Conservation (phyloP, 64 coral and sea anemone genomes). For the Stichodactyla mertensii region DNA sequence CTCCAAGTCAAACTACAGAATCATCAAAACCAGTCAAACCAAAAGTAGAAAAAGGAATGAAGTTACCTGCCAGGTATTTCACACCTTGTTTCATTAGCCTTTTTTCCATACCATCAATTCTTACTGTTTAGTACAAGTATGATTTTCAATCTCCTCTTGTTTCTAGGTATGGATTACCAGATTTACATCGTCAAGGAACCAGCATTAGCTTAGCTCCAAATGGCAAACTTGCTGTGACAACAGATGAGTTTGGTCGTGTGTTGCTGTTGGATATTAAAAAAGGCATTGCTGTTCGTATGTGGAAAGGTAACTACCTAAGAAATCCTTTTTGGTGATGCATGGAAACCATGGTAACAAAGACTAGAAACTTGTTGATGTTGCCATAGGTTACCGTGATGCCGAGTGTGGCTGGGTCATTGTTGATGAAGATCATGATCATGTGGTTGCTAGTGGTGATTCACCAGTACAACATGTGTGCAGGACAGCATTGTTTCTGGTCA, state of each 20-base stretch:
- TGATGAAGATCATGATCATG: constrained; percentile 65
- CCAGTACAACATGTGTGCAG: constrained; percentile 19
- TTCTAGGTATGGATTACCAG: constrained; percentile 80
- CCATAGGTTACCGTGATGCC: constrained; percentile 91
- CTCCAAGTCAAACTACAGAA: constrained; percentile 47
- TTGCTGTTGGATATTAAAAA: constrained; percentile 81
- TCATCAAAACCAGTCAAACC: constrained; percentile 65
- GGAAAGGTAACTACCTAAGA: constrained; percentile 68
- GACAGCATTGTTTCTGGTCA: constrained; percentile 93
- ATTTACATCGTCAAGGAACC: constrained; percentile 64
- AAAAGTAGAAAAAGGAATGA: constrained; percentile 89
- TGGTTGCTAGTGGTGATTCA: constrained; percentile 13
- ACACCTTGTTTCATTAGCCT: not conserved
- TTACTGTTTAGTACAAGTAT: not conserved
- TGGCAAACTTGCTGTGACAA: constrained; percentile 84
- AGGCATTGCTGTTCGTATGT: constrained; percentile 81
- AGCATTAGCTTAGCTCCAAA: constrained; percentile 86
- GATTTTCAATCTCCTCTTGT: not conserved
- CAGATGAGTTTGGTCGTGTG: constrained; percentile 96
- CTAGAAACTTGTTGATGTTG: not conserved
- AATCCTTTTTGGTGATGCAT: too few relatives aligned
- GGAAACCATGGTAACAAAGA: too few relatives aligned
- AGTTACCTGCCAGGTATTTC: constrained; percentile 63
- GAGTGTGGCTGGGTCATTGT: constrained; percentile 98
- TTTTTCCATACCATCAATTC: not conserved